Base-by-base conservation (phyloP, 2,113 vertebrate species). In the Macquaria australasica region DNA sequence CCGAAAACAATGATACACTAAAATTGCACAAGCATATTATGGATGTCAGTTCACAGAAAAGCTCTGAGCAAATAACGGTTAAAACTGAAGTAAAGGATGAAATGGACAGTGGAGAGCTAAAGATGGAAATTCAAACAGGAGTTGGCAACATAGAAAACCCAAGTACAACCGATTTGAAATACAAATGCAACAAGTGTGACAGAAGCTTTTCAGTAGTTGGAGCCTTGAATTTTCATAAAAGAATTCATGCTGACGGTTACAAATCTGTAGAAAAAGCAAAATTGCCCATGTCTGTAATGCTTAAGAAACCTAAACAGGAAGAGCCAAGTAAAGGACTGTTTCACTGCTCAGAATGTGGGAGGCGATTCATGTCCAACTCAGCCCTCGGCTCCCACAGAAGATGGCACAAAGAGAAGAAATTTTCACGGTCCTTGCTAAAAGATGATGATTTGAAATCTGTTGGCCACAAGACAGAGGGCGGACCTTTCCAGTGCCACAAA, bases 181-280 rank as follows among this genome's bases (percentile, higher is more conserved):
- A 95, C 73, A 94, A 95, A 77, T 96, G 96, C 66, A 75, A 90
- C 48, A 87, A 91, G 34, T 96, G 95, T 75, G 93, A 91, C 67
- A 76, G 83, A 88, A 88, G 93, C 39, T 96, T 95, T 85, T 88
- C 95, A 3, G 91, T 94, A n/a, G 73, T 93, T 20, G 95, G 93
- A 67, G 95, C 95, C 11, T 92, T 96, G 63, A 95, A 96, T 84
- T 89, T 95, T 67, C 95, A 96, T 76, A 95, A 95, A 90, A 93
- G 93, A 88, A 85, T 94, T 83, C 95, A 95, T 66, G 45, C 77
- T 14, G 82, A 92, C 14, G 69, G 82, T 45, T 48, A 82, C 56
- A 88, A 60, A 72, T 59, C 87, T 59, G 51, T 72, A 25, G 25
- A 63, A 23, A 91, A 93, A 53, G 63, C 72, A 1, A 87, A 86